Base-by-base conservation (phyloP, 2,888 invertebrate genomes). In the Temnothorax ravouxi region DNA sequence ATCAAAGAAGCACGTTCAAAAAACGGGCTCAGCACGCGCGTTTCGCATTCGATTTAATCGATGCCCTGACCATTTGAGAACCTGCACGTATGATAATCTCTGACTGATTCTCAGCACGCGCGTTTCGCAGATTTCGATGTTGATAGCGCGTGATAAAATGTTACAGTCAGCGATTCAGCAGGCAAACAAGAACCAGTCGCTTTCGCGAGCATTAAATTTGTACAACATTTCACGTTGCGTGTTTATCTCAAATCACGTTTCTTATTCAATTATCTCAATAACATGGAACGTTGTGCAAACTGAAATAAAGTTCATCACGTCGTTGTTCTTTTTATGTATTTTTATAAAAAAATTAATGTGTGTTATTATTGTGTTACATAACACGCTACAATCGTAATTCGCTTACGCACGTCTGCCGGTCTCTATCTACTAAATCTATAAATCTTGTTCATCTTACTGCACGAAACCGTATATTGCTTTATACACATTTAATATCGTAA, bases 1-100 rank as follows among this genome's bases (percentile, higher is more conserved):
- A 69, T 69, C 54, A 29, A 69, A 77, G 54, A n/a, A n/a, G 13
- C 29, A 15, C 44, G 44, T 41, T 77, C 9, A 44, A 69, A 77
- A 75, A 76, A 25, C 29, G 29, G 3, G 25, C 15, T 44, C 67
- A 25, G 9, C 29, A 29, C n/a, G 29, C 29, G 29, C 29, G 29
- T 29, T 29, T 29, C 29, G 29, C 29, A 29, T 69, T 29, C 44
- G 15, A 44, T 69, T 77, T 34, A 52, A 77, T 77, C 77, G 69
- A 29, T 56, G 34, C n/a, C n/a, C 38, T 9, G n/a, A 44, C 9
- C 21, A 41, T 54, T 67, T 44, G 6, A 69, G 29, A 67, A 54
- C 25, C 29, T 29, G 29, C 29, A 54, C 67, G 66, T 9, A 11
- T 29, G 29, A 69, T 77, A 44, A 77, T 69, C 56, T 69, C 15